These are phyloP conservation scores for Monoplex corrugatus DNA, from an alignment of 2,888 invertebrate species.

Conservation along the genomic window DNA sequence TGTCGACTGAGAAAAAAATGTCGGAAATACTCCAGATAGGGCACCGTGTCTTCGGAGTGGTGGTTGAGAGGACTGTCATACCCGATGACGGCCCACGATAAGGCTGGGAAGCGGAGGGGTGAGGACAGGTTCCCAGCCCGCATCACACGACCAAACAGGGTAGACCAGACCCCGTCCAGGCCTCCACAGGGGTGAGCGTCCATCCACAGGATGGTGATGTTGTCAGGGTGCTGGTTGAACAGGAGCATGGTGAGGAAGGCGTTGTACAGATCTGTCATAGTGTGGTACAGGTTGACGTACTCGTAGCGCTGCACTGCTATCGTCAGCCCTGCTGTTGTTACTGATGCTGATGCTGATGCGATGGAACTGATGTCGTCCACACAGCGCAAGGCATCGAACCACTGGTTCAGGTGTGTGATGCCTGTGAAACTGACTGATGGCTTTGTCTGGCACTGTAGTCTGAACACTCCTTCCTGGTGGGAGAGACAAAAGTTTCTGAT, in stretches of 20 bases:
- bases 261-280: slow-evolving; percentile 76
- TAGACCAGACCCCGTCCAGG: slow-evolving; percentile 74
- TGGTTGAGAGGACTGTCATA: slow-evolving; percentile 76
- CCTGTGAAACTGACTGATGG: neutral
- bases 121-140: slow-evolving; percentile 65
- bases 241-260: slow-evolving; percentile 70
- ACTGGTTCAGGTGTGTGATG: neutral
- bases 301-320: slow-evolving; percentile 73
- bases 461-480: slow-evolving; percentile 5
- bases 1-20: slow-evolving; percentile 73
- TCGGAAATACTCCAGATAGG: slow-evolving; percentile 75
- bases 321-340: slow-evolving; percentile 55
- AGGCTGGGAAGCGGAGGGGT: slow-evolving; percentile 62
- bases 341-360: neutral
- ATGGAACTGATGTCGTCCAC: neutral
- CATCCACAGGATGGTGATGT: slow-evolving; percentile 73
- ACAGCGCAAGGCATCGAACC: neutral
- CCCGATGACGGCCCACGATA: slow-evolving; percentile 75
- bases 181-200: slow-evolving; percentile 78
- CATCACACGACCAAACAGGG: slow-evolving; percentile 69
- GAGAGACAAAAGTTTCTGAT: too few relatives aligned
- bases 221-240: slow-evolving; percentile 61
- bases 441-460: neutral
- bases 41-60: slow-evolving; percentile 64
- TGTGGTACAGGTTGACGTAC: slow-evolving; percentile 77